Evolutionary conservation across 2,113 vertebrate species (phyloP), one percentile per base, ranked within the genome.

Genomic region (Leucopsar rothschildi): DNA sequence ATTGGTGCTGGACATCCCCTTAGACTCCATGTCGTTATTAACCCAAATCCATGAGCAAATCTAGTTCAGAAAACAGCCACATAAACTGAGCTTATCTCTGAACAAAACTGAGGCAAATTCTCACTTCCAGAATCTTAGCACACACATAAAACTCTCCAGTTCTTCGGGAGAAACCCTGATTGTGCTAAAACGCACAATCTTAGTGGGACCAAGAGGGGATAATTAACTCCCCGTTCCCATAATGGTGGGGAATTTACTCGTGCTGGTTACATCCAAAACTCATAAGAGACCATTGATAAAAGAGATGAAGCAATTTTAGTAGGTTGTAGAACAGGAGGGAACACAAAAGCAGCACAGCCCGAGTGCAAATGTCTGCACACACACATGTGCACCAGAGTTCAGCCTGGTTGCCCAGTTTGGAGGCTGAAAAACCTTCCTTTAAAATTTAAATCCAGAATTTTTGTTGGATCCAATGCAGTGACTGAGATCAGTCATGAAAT

Each of bases 401-500:
- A 78, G 71, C 71, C 92, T 37, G 7, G 33, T 2, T 72, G 82
- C 70, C 75, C 88, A 55, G 61, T 49, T 1, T 64, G 88, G 79
- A 80, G n/a, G 70, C 37, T 84, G 40, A 77, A 21, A 93, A 90
- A 24, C n/a, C 65, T 57, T 15, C 66, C 84, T 57, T 66, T 77
- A 78, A 84, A 82, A 79, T 76, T 60, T 40, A 91, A 86, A 95
- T 55, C 37, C 87, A 82, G 78, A 49, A 87, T 85, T 91, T 79
- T 82, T 82, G 53, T 89, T 96, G 90, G 93, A 92, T 66, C 71
- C 47, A 71, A 61, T 20, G 80, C 91, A 91, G 86, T 4, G 14
- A 16, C 82, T 91, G 94, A 96, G 84, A 65, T 95, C 87, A 95
- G 75, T 71, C 63, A 5, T 5, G 11, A 11, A 15, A 35, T 6